A percentile compares a stretch with the other conserved stretches of the same genome.
These are phyloP conservation scores for Pseudonaja textilis DNA, from an alignment of 2,113 vertebrate species.

Conservation along the genomic window DNA sequence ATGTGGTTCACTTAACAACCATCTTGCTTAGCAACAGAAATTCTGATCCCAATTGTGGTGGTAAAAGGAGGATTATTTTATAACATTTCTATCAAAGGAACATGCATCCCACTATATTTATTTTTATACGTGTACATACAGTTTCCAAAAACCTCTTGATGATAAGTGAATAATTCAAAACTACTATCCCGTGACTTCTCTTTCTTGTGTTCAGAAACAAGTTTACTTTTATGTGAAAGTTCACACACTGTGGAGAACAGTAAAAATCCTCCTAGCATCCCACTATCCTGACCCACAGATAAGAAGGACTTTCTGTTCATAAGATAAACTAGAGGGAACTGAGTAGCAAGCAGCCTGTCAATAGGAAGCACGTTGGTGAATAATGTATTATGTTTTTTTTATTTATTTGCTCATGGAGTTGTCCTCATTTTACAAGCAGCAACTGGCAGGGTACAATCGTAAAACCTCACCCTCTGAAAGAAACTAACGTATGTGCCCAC, in stretches of 20 bases:
- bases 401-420: constrained; percentile 10
- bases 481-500: neutral
- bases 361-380: neutral
- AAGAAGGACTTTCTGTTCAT: neutral
- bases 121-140: neutral
- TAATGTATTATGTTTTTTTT: neutral
- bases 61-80: neutral
- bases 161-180: neutral
- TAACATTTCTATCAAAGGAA: neutral
- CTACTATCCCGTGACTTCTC: neutral
- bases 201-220: neutral
- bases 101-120: neutral
- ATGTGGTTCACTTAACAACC: neutral
- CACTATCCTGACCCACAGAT: neutral
- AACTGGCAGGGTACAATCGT: neutral
- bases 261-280: neutral
- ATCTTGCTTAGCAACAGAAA: neutral
- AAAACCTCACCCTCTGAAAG: neutral
- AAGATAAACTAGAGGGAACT: neutral
- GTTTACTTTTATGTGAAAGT: neutral
- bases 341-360: neutral
- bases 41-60: neutral
- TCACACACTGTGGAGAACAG: neutral
- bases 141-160: neutral
- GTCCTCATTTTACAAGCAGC: neutral